Base-by-base conservation (phyloP, 2,797 vertebrate species). In the Tiaroga cobitis region DNA sequence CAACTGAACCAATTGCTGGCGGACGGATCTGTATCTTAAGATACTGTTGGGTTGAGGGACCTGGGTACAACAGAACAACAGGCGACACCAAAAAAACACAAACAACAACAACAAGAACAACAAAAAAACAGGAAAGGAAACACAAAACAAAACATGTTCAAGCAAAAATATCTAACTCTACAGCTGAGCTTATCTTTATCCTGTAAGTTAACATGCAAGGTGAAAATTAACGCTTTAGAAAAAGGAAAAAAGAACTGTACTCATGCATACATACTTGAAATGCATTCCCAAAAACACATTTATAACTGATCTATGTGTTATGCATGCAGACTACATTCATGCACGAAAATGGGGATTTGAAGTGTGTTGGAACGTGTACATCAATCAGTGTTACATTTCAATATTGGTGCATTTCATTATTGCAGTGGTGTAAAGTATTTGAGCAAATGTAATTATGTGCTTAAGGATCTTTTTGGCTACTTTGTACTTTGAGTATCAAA, bases 21-120 rank as follows among this genome's bases (percentile, higher is more conserved):
- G 95, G 94, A 92, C 94, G 95, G 91, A 97, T 95, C 92, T 95
- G 96, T 93, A 96, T 96, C 94, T 96, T 96, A 94, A 96, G 96
- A 94, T 95, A 96, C 91, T 96, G 96, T 92, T 95, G 95, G 93
- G 94, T 95, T 89, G 94, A 95, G 94, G 95, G 94, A 94, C 97
- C 97, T 98, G 95, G 93, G 84, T 61, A 88, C 84, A 92, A 91
- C 90, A 81, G 84, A 93, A 94, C 93, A 59, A 59, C 56, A 59
- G 92, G 92, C 90, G 87, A 92, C 87, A 90, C 80, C 91, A 89
- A 89, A 94, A 93, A 93, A 95, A 93, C 95, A 95, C 96, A 94
- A 96, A 96, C 95, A 95, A 93, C 93, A 94, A 94, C 70, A 93
- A 89, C 91, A 95, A 93, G 85, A 94, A 86, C 88, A 92, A 80